Evolutionary conservation across 2,797 vertebrate species (phyloP).

Genomic region (Setipinna tenuifilis): DNA sequence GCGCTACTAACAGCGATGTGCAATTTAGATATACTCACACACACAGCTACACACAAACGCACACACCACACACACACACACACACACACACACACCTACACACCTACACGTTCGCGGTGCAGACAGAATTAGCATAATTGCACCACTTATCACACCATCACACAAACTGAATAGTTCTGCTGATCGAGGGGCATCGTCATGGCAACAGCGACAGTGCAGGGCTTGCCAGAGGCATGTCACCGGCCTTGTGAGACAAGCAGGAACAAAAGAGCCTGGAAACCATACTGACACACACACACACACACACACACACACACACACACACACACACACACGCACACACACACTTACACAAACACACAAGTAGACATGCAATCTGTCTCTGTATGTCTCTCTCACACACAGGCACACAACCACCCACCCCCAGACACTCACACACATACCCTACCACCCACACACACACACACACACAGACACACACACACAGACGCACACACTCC

Average conservation of each 20-base stretch:
- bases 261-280: conserved; percentile 28
- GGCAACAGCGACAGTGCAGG: conserved; percentile 69
- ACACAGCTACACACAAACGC: background rate
- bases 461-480: too few species aligned
- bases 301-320: conserved; percentile 33
- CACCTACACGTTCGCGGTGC: conserved; percentile 67
- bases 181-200: conserved; percentile 70
- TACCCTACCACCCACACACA: too few species aligned
- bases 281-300: conserved; percentile 16
- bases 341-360: conserved; percentile 34
- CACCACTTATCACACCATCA: conserved; percentile 75
- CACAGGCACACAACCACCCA: background rate
- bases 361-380: background rate
- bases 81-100: conserved; percentile 19
- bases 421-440: background rate
- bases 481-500: too few species aligned
- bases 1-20: background rate
- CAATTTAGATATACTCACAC: background rate
- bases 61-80: background rate
- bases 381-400: too few species aligned
- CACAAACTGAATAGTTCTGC: conserved; percentile 60
- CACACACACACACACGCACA: conserved; percentile 33
- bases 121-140: conserved; percentile 79
- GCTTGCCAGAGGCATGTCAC: conserved; percentile 66
- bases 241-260: conserved; percentile 60